Evolutionary conservation across 2,113 vertebrate species (phyloP), one percentile per base, ranked within the genome.

Genomic region (Monarcha castaneiventris): DNA sequence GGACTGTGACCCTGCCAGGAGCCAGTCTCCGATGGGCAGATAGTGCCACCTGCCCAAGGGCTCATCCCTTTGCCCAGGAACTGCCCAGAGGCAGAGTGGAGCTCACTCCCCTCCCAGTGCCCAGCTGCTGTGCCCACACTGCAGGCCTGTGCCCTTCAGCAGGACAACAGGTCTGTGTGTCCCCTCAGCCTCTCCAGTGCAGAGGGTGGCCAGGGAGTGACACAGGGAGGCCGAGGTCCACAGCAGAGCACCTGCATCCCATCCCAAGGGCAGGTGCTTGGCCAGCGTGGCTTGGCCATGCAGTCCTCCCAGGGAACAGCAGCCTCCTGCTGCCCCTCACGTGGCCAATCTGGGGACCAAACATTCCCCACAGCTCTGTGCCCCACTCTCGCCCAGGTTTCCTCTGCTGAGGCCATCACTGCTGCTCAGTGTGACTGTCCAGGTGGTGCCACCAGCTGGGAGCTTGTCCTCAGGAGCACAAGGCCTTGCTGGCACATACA

Each of bases 1-100:
- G 2, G 46, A 6, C 30, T 27, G 43, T 54, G 51, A 16, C 43
- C 30, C 29, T 62, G 68, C n/a, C 3, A 9, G 74, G 32, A 54
- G 21, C 35, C 0, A 0, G 17, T 15, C 8, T 5, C 37, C 4
- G 6, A 1, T 0, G 1, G 37, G 33, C 13, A 14, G 29, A 20
- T 48, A 1, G 1, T 54, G 46, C 46, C 69, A 54, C 32, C 33
- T 39, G 59, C 10, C 61, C 59, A 13, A 4, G 41, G 29, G 56
- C 71, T 71, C 8, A 2, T 10, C 39, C 67, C 37, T 64, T 43
- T 9, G 2, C 33, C n/a, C 8, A 1, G 63, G 32, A 32, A 18
- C 55, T 16, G 21, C 26, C 25, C 2, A 4, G 29, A 27, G 16
- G 27, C 41, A 35, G 27, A 39, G 66, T 5, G 1, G 15, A 55